Conservation (phyloP, 2,113 vertebrate genomes). For the Octodon degus region DNA sequence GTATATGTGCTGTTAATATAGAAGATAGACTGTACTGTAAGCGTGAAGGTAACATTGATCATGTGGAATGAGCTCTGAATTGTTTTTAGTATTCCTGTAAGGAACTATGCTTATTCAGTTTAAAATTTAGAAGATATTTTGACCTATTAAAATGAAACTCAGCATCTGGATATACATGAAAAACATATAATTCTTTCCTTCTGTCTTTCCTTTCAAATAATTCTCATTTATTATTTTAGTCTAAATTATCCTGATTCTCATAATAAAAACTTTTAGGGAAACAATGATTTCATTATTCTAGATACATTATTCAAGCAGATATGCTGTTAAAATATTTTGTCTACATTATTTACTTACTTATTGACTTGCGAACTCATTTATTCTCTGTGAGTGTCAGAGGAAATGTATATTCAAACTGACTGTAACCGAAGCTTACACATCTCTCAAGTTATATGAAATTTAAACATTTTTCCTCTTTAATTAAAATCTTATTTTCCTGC, state of each 20-base stretch:
- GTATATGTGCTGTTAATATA: not conserved
- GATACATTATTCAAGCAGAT: constrained; percentile 25
- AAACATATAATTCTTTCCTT: not conserved
- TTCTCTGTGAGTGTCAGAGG: not conserved
- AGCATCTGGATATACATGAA: not conserved
- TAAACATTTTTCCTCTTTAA: constrained; percentile 62
- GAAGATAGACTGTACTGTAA: not conserved
- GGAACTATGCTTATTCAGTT: not conserved
- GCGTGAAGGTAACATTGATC: not conserved
- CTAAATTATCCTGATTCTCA: not conserved
- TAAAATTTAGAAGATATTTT: not conserved
- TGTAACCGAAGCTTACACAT: constrained; percentile 16
- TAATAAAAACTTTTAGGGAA: not conserved
- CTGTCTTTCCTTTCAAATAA: not conserved
- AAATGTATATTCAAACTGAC: constrained; percentile 53
- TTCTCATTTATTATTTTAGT: not conserved
- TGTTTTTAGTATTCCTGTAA: not conserved
- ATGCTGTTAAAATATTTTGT: not conserved
- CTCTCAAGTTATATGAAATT: constrained; percentile 55
- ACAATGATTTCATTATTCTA: not conserved
- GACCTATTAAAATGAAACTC: not conserved
- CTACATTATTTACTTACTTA: constrained; percentile 10
- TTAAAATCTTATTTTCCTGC: constrained; percentile 61
- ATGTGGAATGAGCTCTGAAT: not conserved
- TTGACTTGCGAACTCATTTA: not conserved